Evolutionary conservation across 2,888 invertebrate genomes (phyloP).

Genomic region (Tenthredo distinguenda): DNA sequence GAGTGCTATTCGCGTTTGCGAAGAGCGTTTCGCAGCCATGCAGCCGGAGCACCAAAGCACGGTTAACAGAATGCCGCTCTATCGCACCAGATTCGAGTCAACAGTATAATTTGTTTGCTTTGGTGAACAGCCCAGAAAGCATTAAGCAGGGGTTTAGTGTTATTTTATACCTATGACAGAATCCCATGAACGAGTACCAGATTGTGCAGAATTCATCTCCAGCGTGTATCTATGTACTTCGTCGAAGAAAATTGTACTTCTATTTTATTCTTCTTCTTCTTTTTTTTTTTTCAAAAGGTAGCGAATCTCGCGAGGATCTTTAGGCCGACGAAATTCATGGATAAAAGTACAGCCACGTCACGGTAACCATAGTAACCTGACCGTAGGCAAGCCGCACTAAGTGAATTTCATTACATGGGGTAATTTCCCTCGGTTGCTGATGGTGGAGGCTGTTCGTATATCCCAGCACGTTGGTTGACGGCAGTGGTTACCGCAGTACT

Average conservation of each 20-base stretch:
- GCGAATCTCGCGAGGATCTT: background rate
- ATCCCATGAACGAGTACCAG: background rate
- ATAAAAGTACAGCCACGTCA: constrained; percentile 43
- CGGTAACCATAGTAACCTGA: constrained; percentile 39
- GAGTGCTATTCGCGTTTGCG: background rate
- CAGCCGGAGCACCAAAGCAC: background rate
- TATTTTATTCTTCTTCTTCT: background rate
- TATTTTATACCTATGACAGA: background rate
- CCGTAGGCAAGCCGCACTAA: constrained; percentile 47
- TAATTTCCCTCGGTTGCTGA: constrained; percentile 13
- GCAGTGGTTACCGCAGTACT: background rate
- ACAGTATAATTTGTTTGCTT: constrained; percentile 23
- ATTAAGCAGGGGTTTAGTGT: background rate
- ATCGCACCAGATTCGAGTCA: constrained; percentile 3
- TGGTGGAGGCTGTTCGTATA: background rate
- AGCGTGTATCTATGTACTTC: background rate
- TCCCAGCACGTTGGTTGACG: background rate
- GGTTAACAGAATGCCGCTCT: background rate
- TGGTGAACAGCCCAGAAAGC: background rate
- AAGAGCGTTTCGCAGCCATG: background rate
- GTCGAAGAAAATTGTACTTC: background rate
- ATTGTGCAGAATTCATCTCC: background rate
- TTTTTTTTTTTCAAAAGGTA: background rate
- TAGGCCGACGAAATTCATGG: constrained; percentile 19
- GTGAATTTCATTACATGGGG: constrained; percentile 48